Evolutionary conservation across 2,888 invertebrate species (phyloP).

Genomic region (Tuberolachnus salignus): DNA sequence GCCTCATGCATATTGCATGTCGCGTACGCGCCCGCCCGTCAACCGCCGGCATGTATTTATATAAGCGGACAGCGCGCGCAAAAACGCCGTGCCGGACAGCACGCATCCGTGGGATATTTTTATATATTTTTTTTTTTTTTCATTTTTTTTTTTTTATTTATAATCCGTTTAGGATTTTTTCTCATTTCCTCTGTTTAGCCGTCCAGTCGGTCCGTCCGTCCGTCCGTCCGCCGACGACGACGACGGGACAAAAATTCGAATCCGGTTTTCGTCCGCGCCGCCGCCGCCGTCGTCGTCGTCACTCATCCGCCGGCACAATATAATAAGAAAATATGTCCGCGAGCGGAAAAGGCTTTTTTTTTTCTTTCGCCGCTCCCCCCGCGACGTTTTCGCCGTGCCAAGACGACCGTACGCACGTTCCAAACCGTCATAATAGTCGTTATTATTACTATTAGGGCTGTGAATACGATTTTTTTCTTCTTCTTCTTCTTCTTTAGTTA

Average conservation of each 20-base stretch:
- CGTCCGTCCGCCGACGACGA: not conserved
- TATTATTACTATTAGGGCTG: too few relatives aligned
- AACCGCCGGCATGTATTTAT: not conserved
- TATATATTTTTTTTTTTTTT: not conserved
- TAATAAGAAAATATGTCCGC: too few relatives aligned
- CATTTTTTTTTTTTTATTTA: too few relatives aligned
- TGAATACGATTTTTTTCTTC: too few relatives aligned
- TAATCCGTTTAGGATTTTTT: constrained; percentile 18
- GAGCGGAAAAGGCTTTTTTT: too few relatives aligned
- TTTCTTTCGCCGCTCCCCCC: too few relatives aligned
- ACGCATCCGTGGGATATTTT: constrained; percentile 38
- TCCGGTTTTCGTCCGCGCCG: constrained; percentile 6
- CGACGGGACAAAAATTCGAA: constrained; percentile 9
- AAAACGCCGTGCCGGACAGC: not conserved
- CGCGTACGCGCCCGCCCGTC: constrained; percentile 38
- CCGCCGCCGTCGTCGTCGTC: not conserved
- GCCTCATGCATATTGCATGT: constrained; percentile 45
- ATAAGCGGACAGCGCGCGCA: not conserved
- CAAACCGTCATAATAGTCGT: too few relatives aligned
- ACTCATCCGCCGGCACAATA: too few relatives aligned
- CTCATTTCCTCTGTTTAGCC: too few relatives aligned
- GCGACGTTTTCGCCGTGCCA: too few relatives aligned
- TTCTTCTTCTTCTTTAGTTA: too few relatives aligned
- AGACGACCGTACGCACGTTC: too few relatives aligned
- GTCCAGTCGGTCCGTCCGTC: not conserved